These are phyloP conservation scores for Zaprionus obscuricornis DNA, from an alignment of 2,888 invertebrate species.

Conservation along the genomic window DNA sequence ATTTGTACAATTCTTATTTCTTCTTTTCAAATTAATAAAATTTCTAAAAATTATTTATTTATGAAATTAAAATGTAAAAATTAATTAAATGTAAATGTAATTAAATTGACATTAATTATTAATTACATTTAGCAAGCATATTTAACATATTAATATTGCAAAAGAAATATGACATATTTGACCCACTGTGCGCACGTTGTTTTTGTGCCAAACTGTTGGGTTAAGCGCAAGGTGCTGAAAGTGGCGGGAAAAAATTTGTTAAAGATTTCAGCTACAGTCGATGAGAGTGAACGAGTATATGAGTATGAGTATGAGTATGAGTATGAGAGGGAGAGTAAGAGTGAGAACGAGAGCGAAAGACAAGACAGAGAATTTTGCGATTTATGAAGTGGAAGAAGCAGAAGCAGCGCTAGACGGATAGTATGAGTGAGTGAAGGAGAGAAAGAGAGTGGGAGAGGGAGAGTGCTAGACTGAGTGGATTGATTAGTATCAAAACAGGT, in stretches of 20 bases:
- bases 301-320: neutral
- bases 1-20: neutral
- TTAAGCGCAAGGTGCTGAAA: slow-evolving; percentile 69
- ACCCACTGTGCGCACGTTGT: slow-evolving; percentile 73
- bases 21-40: no score
- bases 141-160: neutral
- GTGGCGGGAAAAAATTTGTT: slow-evolving; percentile 72
- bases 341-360: slow-evolving; percentile 8
- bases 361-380: slow-evolving; percentile 3
- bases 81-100: no score
- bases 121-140: no score
- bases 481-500: slow-evolving; percentile 74
- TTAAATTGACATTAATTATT: no score
- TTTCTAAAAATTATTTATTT: no score
- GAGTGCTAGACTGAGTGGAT: slow-evolving; percentile 49
- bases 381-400: slow-evolving; percentile 9
- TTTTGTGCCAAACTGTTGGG: slow-evolving; percentile 58
- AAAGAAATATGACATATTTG: neutral
- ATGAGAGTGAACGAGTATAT: neutral
- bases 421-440: neutral
- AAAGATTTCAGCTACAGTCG: slow-evolving; percentile 48
- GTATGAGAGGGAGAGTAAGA: neutral
- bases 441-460: slow-evolving; percentile 7
- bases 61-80: no score
- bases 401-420: slow-evolving; percentile 5